These are phyloP conservation scores for Hybos culiciformis DNA, from an alignment of 2,888 invertebrate species.

Conservation along the genomic window DNA sequence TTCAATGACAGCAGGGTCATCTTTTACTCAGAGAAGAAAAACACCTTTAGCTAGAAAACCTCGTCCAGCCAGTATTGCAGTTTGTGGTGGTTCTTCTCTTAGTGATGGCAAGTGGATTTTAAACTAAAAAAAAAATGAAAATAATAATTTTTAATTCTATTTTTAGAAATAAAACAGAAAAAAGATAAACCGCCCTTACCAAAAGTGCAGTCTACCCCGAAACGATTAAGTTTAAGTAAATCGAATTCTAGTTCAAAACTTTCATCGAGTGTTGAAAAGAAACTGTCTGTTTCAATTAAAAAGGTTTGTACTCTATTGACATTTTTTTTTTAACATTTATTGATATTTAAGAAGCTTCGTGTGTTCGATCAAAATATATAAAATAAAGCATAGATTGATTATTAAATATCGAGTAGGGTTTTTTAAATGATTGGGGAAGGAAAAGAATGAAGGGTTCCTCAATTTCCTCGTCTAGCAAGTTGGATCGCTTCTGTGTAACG, in stretches of 20 bases:
- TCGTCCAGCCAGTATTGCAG: conserved; percentile 69
- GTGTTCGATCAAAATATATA: too few relatives aligned
- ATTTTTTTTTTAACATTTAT: too few relatives aligned
- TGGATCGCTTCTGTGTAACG: too few relatives aligned
- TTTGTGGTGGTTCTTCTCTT: conserved; percentile 58
- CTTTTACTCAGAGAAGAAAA: conserved; percentile 46
- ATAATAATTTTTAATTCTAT: conserved; percentile 5
- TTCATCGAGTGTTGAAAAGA: conserved; percentile 27
- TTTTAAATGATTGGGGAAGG: too few relatives aligned
- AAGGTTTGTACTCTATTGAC: too few relatives aligned
- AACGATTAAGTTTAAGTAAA: conserved; percentile 32
- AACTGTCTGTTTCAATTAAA: conserved; percentile 23
- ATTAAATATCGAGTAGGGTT: too few relatives aligned
- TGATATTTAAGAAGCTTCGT: too few relatives aligned
- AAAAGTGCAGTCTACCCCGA: conserved; percentile 34
- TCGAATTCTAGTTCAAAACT: conserved; percentile 29
- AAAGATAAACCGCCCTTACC: conserved; percentile 40
- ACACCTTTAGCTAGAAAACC: conserved; percentile 50
- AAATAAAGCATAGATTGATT: too few relatives aligned
- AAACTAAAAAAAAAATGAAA: background rate
- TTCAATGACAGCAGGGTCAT: conserved; percentile 51
- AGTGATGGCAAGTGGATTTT: conserved; percentile 35
- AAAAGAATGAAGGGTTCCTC: too few relatives aligned
- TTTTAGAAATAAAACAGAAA: conserved; percentile 23
- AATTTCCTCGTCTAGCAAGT: too few relatives aligned